Evolutionary conservation across 2,113 vertebrate genomes (phyloP), one percentile per base, ranked within the genome.

Genomic region (Alligator mississippiensis): DNA sequence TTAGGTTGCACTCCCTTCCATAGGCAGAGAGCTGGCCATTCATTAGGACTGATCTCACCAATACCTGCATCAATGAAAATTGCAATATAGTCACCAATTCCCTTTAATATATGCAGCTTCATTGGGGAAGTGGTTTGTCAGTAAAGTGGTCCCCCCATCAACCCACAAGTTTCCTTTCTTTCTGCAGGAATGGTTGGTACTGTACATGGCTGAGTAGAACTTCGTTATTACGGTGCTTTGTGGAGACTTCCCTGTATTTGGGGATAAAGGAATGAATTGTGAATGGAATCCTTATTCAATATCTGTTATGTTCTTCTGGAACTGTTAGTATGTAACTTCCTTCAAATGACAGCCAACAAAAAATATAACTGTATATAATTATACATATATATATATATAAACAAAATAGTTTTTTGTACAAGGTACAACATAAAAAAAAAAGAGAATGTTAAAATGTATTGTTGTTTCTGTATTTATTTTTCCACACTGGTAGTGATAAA

Each of bases 51-150:
- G 38, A 7, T 17, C 24, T 24, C 34, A 54, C 62, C 19, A 75
- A 24, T 5, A 25, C 19, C 28, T 16, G 12, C 7, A 60, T 6
- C n/a, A 47, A 16, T 18, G 34, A 1, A 0, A 19, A 4, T 27
- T 13, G 16, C 0, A 63, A 61, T 54, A 4, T 59, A 58, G 11
- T 34, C 66, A 0, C 11, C 25, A 25, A 34, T 17, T 57, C 18
- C 5, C 30, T 47, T 66, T n/a, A 54, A 2, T 2, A 4, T 10
- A 2, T 13, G 4, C 4, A 1, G 25, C 68, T 85, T 84, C 34
- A 76, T 47, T 34, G 55, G 68, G 59, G 57, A 88, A 82, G 28
- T 5, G 22, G 22, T 68, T 34, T 5, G 78, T 61, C n/a, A 47
- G 30, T 61, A 34, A 84, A 47, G 25, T 24, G 27, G 5, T 72